phyloP scores from a whole-genome alignment of 2,888 invertebrate species.

The Tillus elongatus region DNA sequence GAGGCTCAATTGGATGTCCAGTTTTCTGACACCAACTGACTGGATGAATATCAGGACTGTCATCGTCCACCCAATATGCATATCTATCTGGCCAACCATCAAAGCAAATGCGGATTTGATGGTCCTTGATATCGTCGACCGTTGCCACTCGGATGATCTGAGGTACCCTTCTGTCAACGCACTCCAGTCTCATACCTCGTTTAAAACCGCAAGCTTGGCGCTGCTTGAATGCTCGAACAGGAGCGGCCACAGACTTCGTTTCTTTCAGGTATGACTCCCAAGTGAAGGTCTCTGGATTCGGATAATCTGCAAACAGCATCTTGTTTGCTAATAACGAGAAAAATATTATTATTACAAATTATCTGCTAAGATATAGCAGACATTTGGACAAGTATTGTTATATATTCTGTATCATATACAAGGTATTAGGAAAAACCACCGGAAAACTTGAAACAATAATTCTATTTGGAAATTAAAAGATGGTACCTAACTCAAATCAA shows the following conservation, averaged over 20 bases:
- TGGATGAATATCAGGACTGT: conserved; percentile 83
- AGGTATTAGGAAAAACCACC: too few species aligned
- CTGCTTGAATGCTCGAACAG: conserved; percentile 72
- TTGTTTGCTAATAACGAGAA: too few species aligned
- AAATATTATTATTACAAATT: too few species aligned
- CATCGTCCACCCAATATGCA: conserved; percentile 85
- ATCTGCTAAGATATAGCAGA: not conserved
- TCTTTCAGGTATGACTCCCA: conserved; percentile 79
- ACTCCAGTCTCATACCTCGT: conserved; percentile 78
- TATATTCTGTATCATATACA: too few species aligned
- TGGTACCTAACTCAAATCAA: too few species aligned
- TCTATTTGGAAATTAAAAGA: too few species aligned
- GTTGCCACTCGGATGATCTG: conserved; percentile 79
- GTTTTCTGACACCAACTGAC: conserved; percentile 87
- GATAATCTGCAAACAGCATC: conserved; percentile 48
- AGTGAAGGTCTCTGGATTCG: conserved; percentile 61
- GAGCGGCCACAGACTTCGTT: conserved; percentile 66
- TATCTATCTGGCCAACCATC: conserved; percentile 84
- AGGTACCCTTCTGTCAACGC: conserved; percentile 75
- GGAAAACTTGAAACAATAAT: too few species aligned
- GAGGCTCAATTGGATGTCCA: conserved; percentile 76
- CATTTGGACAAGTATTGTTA: too few species aligned
- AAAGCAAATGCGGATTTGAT: conserved; percentile 69
- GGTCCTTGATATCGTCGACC: conserved; percentile 64
- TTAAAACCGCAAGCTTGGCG: conserved; percentile 71